Base-by-base conservation (phyloP, 1,140 invertebrate genomes). In the Polypedilum vanderplanki region DNA sequence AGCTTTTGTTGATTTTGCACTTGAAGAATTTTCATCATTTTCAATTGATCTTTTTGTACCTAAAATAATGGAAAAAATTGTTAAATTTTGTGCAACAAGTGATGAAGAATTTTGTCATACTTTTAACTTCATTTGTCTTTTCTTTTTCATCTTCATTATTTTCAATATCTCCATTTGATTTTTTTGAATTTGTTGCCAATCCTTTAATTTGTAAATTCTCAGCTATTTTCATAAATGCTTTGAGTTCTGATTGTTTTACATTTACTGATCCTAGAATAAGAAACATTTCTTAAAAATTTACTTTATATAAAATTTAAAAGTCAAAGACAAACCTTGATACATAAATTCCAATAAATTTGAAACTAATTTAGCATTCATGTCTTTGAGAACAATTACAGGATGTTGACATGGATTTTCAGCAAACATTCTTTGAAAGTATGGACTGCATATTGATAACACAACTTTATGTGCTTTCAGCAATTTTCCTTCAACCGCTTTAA, bases 381-480 rank as follows among this genome's bases (percentile, higher is more conserved):
- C 92, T 79, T 91, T 89, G 85, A 94, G 89, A 75, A 94, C 93
- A 76, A 94, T 90, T 77, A 93, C 93, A 18, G 92, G 92, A 80
- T 94, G 92, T 79, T 90, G 88, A 83, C 92, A 94, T 7, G 92
- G 92, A 80, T 93, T 94, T 79, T 94, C 92, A 85, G 90, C 91
- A 83, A 95, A 92, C 75, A 96, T 84, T 12, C 88, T 86, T 82
- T 94, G 92, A 85, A 95, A 94, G 84, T 94, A 95, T 5, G 93
- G 91, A 80, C 90, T 93, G 85, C 93, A 94, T 8, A 93, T 92
- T 7, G 92, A 93, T 76, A 95, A 84, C 7, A 95, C 91, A 79
- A 94, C 87, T 86, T 93, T 93, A 82, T 95, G 93, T 73, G 93
- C 93, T 83, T 93, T 90, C 75, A 95, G 84, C 78, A 90, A 89